Evolutionary conservation across 2,888 invertebrate genomes (phyloP).

Genomic region (Philaethria dido): DNA sequence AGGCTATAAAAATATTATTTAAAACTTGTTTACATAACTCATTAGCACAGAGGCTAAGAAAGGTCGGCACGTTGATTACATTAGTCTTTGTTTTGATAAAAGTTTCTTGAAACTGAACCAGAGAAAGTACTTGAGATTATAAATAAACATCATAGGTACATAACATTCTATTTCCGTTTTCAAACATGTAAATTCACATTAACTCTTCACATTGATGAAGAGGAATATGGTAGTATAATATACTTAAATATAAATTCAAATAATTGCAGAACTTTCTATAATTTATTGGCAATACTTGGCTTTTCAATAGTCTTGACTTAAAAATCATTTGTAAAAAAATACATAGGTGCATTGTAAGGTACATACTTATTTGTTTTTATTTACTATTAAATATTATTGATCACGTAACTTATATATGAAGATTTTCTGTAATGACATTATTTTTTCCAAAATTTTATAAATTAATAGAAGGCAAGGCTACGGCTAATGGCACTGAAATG

Average conservation of each 20-base stretch:
- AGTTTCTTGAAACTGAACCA: constrained; percentile 13
- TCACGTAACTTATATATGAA: no score
- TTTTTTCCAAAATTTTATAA: no score
- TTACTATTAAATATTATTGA: no score
- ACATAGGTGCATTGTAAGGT: no score
- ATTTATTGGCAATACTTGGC: background rate
- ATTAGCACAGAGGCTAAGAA: constrained; percentile 15
- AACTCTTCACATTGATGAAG: background rate
- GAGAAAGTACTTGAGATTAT: constrained; percentile 14
- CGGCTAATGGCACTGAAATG: no score
- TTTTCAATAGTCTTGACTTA: no score
- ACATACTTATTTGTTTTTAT: no score
- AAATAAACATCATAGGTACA: constrained; percentile 6
- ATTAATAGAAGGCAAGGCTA: no score
- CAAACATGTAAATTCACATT: background rate
- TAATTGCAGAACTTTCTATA: background rate
- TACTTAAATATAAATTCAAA: background rate
- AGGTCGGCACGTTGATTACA: constrained; percentile 18
- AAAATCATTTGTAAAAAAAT: no score
- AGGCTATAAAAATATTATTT: background rate
- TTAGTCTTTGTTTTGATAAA: constrained; percentile 17
- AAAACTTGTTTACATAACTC: background rate
- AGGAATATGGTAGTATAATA: background rate
- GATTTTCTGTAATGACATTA: no score
- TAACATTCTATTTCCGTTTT: background rate